A percentile compares a stretch with the other conserved stretches of the same genome.
Evolutionary conservation across 1,140 invertebrate genomes (phyloP).

Genomic region (Orussus abietinus): DNA sequence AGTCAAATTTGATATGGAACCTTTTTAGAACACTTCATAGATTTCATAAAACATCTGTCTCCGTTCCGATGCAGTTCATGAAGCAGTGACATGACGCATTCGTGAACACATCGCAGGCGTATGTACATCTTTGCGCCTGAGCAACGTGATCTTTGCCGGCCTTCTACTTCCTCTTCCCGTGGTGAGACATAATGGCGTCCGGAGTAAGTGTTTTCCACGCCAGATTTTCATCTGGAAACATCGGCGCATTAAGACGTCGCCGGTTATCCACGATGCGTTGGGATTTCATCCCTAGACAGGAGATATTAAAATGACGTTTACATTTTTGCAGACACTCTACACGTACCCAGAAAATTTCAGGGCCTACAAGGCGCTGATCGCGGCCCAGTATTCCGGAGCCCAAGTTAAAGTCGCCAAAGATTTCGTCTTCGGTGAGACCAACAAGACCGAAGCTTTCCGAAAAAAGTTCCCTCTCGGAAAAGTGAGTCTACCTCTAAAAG

Average conservation of each 20-base stretch:
- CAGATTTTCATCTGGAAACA: constrained; percentile 45
- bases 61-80: too few species aligned
- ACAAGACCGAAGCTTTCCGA: constrained; percentile 80
- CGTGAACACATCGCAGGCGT: too few species aligned
- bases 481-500: too few species aligned
- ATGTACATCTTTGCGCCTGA: too few species aligned
- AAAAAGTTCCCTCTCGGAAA: constrained; percentile 95
- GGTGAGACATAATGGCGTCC: constrained; percentile 53
- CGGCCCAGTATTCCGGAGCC: constrained; percentile 89
- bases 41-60: too few species aligned
- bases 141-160: constrained; percentile 38
- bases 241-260: too few species aligned
- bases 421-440: constrained; percentile 92
- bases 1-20: too few species aligned
- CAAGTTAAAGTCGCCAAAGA: constrained; percentile 79
- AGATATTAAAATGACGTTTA: constrained; percentile 14
- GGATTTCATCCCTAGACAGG: background rate
- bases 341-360: constrained; percentile 95
- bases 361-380: constrained; percentile 89
- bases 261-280: too few species aligned
- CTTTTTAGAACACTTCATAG: too few species aligned
- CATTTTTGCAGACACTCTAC: constrained; percentile 85
- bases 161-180: constrained; percentile 51
- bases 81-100: too few species aligned
- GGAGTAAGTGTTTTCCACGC: constrained; percentile 53